phyloP scores from a whole-genome alignment of 2,113 vertebrate genomes.

The Melanostigma gelatinosum region DNA sequence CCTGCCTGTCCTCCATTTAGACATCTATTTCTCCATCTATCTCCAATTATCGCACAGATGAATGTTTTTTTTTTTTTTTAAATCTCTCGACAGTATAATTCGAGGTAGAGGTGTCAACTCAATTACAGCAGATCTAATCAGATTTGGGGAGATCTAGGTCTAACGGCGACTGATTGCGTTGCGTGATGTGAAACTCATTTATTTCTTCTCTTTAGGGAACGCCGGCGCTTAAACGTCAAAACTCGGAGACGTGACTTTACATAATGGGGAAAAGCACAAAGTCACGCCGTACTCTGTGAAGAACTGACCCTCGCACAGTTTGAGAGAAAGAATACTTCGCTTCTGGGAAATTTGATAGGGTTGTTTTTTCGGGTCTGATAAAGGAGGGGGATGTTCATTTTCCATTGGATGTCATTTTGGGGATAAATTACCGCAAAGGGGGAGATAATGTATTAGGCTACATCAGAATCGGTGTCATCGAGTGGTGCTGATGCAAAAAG shows the following conservation, averaged over 20 bases:
- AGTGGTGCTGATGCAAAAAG: conserved; percentile 72
- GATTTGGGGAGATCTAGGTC: conserved; percentile 53
- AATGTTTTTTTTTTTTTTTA: conserved; percentile 8
- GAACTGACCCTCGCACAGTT: background rate
- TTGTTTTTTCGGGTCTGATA: conserved; percentile 32
- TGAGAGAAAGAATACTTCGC: background rate
- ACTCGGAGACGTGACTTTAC: conserved; percentile 52
- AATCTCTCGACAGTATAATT: conserved; percentile 18
- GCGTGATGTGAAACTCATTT: conserved; percentile 69
- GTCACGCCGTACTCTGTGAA: background rate
- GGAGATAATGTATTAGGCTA: conserved; percentile 64
- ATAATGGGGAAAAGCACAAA: conserved; percentile 41
- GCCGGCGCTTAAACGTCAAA: conserved; percentile 28
- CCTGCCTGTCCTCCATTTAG: conserved; percentile 11
- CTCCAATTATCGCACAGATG: conserved; percentile 33
- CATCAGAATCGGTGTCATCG: conserved; percentile 69
- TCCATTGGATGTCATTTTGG: conserved; percentile 46
- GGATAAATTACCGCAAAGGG: conserved; percentile 59
- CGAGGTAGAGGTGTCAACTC: conserved; percentile 52
- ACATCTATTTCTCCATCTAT: conserved; percentile 32
- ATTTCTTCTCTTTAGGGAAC: conserved; percentile 68
- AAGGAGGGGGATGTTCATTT: conserved; percentile 32
- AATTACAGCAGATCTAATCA: conserved; percentile 70
- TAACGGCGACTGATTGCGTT: conserved; percentile 62
- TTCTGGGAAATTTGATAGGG: conserved; percentile 10